Conservation (phyloP, 2,113 vertebrate species). For the Mesitornis unicolor region DNA sequence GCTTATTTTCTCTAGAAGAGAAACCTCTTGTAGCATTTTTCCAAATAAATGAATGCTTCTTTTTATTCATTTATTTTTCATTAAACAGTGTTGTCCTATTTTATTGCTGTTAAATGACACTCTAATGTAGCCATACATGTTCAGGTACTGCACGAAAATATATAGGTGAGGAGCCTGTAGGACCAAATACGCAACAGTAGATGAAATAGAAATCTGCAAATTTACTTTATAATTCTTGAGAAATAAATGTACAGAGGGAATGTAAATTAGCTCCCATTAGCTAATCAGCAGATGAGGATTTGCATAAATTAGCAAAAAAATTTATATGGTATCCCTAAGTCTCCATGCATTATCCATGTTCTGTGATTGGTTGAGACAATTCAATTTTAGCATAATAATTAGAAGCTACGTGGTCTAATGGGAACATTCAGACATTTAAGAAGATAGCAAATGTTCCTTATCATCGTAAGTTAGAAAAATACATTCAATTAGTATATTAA, state of each 20-base stretch:
- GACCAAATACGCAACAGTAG: background rate
- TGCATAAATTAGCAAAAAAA: background rate
- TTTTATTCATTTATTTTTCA: background rate
- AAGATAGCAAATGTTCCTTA: conserved; percentile 39
- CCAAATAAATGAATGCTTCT: background rate
- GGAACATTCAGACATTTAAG: conserved; percentile 28
- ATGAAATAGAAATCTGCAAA: background rate
- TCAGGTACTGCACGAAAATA: background rate
- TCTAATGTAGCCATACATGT: background rate
- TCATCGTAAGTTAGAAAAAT: conserved; percentile 22
- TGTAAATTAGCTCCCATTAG: background rate
- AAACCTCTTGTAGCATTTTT: background rate
- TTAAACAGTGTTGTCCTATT: background rate
- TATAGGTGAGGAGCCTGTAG: background rate
- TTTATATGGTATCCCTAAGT: background rate
- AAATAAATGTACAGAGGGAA: background rate
- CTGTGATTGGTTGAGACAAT: conserved; percentile 30
- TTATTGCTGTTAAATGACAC: background rate
- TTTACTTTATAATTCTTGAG: background rate
- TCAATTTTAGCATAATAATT: conserved; percentile 49
- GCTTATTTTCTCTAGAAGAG: background rate
- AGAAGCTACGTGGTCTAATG: conserved; percentile 38
- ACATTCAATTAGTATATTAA: conserved; percentile 38
- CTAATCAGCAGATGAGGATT: background rate
- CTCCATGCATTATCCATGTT: background rate